phyloP scores from a whole-genome alignment of 2,888 invertebrate genomes.

The Pristionchus arcanus region DNA sequence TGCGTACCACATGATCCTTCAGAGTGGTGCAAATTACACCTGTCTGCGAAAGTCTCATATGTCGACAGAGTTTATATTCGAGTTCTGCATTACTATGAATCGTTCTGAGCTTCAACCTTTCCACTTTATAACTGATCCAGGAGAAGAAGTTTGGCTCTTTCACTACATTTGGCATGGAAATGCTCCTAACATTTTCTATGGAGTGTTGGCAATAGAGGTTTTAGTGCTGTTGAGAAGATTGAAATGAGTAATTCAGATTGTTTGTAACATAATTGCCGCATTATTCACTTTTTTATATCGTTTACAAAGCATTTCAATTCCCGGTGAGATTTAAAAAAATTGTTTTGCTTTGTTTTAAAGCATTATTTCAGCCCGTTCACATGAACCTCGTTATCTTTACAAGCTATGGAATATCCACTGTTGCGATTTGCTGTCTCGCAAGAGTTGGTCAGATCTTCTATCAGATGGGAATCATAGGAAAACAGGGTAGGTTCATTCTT shows the following conservation, averaged over 20 bases:
- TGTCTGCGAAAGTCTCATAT: too few species aligned
- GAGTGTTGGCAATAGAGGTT: background rate
- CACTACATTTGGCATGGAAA: background rate
- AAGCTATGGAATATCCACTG: background rate
- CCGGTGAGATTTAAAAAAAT: background rate
- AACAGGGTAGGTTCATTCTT: background rate
- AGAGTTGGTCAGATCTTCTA: background rate
- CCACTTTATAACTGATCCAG: background rate
- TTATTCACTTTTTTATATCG: background rate
- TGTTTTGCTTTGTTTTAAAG: background rate
- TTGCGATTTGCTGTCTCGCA: background rate
- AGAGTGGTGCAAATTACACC: too few species aligned
- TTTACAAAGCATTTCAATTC: background rate
- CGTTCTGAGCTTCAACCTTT: background rate
- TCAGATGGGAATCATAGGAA: background rate
- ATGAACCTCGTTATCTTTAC: background rate
- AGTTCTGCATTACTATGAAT: background rate
- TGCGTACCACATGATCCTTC: too few species aligned
- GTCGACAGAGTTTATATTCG: too few species aligned
- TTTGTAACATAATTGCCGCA: background rate
- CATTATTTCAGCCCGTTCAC: background rate
- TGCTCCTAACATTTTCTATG: background rate
- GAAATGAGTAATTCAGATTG: background rate
- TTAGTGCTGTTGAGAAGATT: background rate
- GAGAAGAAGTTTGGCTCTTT: background rate